A percentile compares a stretch with the other conserved stretches of the same genome.
phyloP scores from a whole-genome alignment of 2,888 invertebrate species.

The Hydrotaea diabolus region DNA sequence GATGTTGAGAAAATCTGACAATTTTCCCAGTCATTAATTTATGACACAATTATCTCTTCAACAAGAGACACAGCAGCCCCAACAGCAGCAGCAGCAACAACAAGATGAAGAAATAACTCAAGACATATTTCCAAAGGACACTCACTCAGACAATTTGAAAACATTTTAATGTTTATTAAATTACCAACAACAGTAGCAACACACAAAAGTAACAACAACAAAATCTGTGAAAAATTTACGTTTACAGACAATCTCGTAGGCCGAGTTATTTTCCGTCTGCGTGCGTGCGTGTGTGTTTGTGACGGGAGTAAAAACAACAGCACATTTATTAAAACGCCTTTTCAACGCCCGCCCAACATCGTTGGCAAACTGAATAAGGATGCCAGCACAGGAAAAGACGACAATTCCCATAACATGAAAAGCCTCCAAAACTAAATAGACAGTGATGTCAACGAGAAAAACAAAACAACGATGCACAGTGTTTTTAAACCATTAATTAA shows the following conservation, averaged over 20 bases:
- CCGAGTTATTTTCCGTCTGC: background rate
- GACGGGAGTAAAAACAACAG: no score
- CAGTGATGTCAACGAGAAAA: background rate
- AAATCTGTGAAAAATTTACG: background rate
- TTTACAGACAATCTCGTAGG: background rate
- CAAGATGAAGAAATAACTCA: background rate
- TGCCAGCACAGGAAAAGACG: background rate
- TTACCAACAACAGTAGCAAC: conserved; percentile 35
- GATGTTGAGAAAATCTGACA: conserved; percentile 30
- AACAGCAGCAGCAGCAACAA: background rate
- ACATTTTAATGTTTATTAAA: conserved; percentile 50
- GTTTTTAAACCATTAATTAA: no score
- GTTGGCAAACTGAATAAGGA: background rate
- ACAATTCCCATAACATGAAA: background rate
- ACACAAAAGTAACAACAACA: background rate
- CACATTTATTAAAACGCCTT: conserved; percentile 5
- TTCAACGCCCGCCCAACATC: background rate
- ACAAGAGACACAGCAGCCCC: background rate
- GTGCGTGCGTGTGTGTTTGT: no score
- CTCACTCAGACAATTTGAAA: conserved; percentile 11
- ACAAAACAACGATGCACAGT: no score
- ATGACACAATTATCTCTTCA: conserved; percentile 41
- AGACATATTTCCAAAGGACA: conserved; percentile 8
- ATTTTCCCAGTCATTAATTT: conserved; percentile 57
- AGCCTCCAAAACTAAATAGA: background rate